These are phyloP conservation scores for Tachina lurida DNA, from an alignment of 2,888 invertebrate genomes.

Conservation along the genomic window DNA sequence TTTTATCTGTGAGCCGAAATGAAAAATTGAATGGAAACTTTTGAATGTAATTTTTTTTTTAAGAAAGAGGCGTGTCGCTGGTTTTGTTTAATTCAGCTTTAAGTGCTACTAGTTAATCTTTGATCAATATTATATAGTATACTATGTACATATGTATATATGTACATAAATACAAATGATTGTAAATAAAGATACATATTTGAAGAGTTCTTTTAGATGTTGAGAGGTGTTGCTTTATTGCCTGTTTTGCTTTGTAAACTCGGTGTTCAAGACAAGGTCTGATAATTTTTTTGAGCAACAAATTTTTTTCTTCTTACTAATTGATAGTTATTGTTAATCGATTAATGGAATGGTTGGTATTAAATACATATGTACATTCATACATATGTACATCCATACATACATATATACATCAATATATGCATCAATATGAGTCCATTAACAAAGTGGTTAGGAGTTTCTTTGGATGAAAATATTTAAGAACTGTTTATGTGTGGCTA, in stretches of 20 bases:
- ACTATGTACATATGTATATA: not conserved
- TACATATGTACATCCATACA: not conserved
- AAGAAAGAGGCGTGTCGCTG: not conserved
- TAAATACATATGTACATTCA: no score
- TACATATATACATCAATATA: not conserved
- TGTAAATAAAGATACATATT: not conserved
- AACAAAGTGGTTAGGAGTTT: not conserved
- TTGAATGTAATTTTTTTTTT: not conserved
- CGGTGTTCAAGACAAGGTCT: constrained; percentile 3
- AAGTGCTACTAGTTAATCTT: constrained; percentile 13
- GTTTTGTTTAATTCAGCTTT: not conserved
- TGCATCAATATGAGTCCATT: not conserved
- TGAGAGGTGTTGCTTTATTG: constrained; percentile 43
- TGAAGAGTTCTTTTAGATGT: not conserved
- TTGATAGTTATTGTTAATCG: constrained; percentile 22
- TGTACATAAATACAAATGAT: not conserved
- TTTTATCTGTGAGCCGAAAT: no score
- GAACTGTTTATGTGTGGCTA: no score
- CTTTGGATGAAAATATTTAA: not conserved
- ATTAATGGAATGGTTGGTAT: constrained; percentile 19
- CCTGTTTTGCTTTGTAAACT: constrained; percentile 18
- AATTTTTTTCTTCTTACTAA: constrained; percentile 1
- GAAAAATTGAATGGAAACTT: no score
- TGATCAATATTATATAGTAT: not conserved
- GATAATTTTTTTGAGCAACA: not conserved